Evolutionary conservation across 2,888 invertebrate genomes (phyloP).

Genomic region (Seira musarum): DNA sequence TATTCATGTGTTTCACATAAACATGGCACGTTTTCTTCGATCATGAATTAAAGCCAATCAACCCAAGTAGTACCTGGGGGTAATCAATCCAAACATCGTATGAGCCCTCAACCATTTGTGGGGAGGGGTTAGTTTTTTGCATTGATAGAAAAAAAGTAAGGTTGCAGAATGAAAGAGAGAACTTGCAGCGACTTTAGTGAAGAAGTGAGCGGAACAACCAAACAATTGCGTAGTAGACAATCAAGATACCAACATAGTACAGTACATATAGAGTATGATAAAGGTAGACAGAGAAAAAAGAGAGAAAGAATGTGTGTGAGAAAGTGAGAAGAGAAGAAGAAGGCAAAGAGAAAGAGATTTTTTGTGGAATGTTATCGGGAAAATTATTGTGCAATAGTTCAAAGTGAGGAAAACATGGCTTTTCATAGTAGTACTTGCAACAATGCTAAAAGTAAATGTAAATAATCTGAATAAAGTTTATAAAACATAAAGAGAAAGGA

Average conservation of each 20-base stretch:
- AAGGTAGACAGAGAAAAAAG: background rate
- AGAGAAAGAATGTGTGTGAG: background rate
- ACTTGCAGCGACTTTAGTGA: background rate
- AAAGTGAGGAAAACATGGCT: background rate
- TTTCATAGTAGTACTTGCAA: background rate
- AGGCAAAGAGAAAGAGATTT: background rate
- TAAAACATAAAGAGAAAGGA: slow-evolving; percentile 52
- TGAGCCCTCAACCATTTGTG: no score
- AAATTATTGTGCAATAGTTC: background rate
- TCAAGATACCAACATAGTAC: background rate
- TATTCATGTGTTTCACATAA: no score
- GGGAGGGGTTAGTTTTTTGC: no score
- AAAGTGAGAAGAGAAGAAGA: background rate
- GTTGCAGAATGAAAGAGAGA: no score
- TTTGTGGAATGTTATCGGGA: background rate
- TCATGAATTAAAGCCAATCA: no score
- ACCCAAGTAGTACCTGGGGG: no score
- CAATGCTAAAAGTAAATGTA: background rate
- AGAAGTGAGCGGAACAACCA: background rate
- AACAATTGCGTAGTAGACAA: background rate
- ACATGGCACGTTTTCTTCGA: no score
- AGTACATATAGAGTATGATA: background rate
- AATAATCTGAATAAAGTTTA: slow-evolving; percentile 15
- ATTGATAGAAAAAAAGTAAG: no score
- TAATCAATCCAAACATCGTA: no score